phyloP scores from a whole-genome alignment of 2,888 invertebrate species.

The Noctua comes region DNA sequence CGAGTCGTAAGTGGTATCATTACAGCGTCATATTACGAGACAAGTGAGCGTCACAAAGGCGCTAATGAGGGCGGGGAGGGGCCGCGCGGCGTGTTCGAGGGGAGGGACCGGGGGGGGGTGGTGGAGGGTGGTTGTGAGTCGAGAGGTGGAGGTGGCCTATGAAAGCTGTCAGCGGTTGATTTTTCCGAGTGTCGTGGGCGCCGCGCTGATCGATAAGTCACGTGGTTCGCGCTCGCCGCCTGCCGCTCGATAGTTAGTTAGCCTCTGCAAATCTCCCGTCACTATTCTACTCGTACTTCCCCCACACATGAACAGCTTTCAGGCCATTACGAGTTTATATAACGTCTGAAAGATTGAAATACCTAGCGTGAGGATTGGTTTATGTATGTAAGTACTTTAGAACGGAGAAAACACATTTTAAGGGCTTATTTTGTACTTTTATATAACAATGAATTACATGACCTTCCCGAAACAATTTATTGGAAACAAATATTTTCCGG shows the following conservation, averaged over 20 bases:
- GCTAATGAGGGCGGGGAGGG: constrained; percentile 87
- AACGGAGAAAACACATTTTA: background rate
- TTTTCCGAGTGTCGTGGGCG: constrained; percentile 90
- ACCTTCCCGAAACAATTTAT: background rate
- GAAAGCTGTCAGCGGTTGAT: constrained; percentile 90
- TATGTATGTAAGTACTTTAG: constrained; percentile 1
- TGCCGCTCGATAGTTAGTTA: constrained; percentile 85
- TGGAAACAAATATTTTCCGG: background rate
- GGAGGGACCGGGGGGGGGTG: constrained; percentile 68
- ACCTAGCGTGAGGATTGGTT: constrained; percentile 13
- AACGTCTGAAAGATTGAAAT: constrained; percentile 40
- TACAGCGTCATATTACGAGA: constrained; percentile 87
- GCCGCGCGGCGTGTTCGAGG: constrained; percentile 54
- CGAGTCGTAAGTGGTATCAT: constrained; percentile 86
- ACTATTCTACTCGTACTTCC: constrained; percentile 73
- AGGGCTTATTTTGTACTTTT: background rate
- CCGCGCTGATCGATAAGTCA: constrained; percentile 90
- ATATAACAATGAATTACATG: background rate
- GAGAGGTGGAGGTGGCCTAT: constrained; percentile 81
- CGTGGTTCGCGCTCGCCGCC: constrained; percentile 81
- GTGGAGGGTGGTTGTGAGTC: constrained; percentile 62
- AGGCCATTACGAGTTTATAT: constrained; percentile 63
- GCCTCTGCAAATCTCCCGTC: constrained; percentile 87
- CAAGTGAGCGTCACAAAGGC: constrained; percentile 89
- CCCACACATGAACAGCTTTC: constrained; percentile 64